Base-by-base conservation (phyloP, 2,113 vertebrate species). In the Perognathus longimembris region DNA sequence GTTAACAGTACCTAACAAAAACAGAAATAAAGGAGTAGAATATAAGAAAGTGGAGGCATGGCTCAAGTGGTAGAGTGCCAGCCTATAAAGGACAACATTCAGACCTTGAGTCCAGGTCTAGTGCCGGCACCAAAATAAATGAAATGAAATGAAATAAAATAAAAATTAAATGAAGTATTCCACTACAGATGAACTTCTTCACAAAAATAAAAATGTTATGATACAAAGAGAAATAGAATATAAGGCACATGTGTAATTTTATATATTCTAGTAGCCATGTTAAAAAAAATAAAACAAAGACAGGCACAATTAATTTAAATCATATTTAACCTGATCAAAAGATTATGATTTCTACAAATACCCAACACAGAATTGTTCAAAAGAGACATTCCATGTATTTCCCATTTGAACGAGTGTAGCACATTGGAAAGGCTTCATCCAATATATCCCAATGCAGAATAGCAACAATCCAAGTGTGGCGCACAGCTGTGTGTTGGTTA, bases 401-500 rank as follows among this genome's bases (percentile, higher is more conserved):
- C 74, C 54, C 11, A 24, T 83, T 45, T 85, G 26, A 57, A 63
- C 57, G 36, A 36, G 45, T 5, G 61, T 1, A 88, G 32, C 11
- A 15, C 28, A 50, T 50, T 76, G 8, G 6, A 50, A 63, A 71
- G 66, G 22, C 22, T 36, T 54, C 50, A 54, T 18, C 17, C 18
- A n/a, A 42, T 17, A 28, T 22, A 28, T n/a, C 30, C 15, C 1
- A 1, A 1, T 12, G 69, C 8, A 26, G 57, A 88, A 54, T 24
- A 22, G 3, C 9, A 1, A 2, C 7, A 15, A 0, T 14, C 9
- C 32, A n/a, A 36, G 10, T 1, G 7, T 28, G 14, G 22, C 24
- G 0, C 7, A 4, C 6, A 59, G 18, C 71, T 57, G 30, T 0
- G 6, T 59, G 24, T 12, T 21, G 36, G 28, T 9, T 50, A 14